Conservation (phyloP, 2,797 vertebrate species). For the Smutsia gigantea region DNA sequence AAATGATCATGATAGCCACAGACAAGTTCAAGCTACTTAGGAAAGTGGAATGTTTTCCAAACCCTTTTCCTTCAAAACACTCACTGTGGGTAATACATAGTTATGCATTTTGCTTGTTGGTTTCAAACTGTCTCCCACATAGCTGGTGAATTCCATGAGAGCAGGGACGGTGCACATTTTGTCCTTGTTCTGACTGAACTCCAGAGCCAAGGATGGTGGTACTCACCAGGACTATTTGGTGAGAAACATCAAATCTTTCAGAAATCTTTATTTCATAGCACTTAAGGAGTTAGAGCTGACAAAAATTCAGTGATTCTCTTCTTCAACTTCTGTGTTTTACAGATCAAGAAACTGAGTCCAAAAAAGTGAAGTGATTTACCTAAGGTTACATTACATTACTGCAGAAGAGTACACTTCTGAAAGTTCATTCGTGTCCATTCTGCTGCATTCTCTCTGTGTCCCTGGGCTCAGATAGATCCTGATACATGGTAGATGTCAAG, state of each 20-base stretch:
- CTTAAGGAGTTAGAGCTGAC: neutral
- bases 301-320: neutral
- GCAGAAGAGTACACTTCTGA: accelerated
- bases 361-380: neutral
- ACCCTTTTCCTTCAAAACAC: neutral
- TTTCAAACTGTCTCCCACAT: neutral
- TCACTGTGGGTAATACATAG: accelerated
- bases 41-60: neutral
- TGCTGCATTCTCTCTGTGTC: neutral
- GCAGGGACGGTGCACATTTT: neutral
- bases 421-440: neutral
- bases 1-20: neutral
- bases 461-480: neutral
- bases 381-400: neutral
- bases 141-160: neutral
- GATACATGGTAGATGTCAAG: neutral
- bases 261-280: neutral
- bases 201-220: neutral
- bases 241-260: neutral
- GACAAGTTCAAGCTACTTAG: neutral
- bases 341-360: neutral
- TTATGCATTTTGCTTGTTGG: neutral
- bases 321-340: neutral
- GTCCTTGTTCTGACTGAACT: neutral
- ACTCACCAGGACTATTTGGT: neutral